A percentile compares a stretch with the other conserved stretches of the same genome.
phyloP scores from a whole-genome alignment of 2,888 invertebrate genomes.

The Lycocerus yunnanus region DNA sequence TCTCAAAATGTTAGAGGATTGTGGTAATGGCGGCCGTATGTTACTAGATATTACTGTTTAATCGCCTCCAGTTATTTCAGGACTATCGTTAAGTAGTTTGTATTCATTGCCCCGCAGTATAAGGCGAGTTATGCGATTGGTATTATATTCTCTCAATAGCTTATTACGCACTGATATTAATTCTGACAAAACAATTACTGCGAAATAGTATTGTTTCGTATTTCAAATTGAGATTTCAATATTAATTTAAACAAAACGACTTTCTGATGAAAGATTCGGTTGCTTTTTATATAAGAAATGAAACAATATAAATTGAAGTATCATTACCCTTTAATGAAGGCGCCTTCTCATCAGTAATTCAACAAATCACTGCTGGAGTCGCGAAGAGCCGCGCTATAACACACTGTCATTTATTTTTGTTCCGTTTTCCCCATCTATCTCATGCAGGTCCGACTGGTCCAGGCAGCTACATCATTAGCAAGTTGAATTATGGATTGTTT shows the following conservation, averaged over 20 bases:
- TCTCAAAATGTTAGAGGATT: conserved; percentile 24
- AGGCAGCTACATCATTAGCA: conserved; percentile 55
- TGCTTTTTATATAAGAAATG: conserved; percentile 38
- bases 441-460: conserved; percentile 52
- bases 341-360: conserved; percentile 53
- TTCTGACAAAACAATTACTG: conserved; percentile 26
- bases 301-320: conserved; percentile 52
- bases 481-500: conserved; percentile 57
- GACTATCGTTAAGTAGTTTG: conserved; percentile 34
- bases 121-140: conserved; percentile 26
- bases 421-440: conserved; percentile 49
- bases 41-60: conserved; percentile 33
- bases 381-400: conserved; percentile 38
- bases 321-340: conserved; percentile 53
- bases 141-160: conserved; percentile 25
- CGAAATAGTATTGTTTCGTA: conserved; percentile 7
- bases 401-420: conserved; percentile 52
- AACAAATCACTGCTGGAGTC: conserved; percentile 41
- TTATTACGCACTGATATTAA: conserved; percentile 25
- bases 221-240: background rate
- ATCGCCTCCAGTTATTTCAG: conserved; percentile 31
- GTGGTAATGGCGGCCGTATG: conserved; percentile 30
- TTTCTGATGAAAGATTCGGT: background rate
- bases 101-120: conserved; percentile 32
- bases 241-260: background rate